Base-by-base conservation (phyloP, 1,140 invertebrate species). In the Cydia pomonella region DNA sequence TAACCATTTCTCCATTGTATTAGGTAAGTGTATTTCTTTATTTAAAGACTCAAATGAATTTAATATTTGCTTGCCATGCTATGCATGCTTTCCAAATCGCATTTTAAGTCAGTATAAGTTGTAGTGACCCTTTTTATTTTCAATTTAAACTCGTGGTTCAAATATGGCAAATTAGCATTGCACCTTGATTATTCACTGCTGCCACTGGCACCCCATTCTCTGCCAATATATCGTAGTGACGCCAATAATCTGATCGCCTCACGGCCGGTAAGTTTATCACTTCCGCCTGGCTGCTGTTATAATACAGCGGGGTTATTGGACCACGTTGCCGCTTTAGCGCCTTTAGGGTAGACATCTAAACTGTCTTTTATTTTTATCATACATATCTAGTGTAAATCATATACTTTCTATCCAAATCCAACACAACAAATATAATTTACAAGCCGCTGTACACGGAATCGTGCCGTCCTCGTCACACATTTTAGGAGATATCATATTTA, bases 181-280 rank as follows among this genome's bases (percentile, higher is more conserved):
- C 25, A 13, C 18, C 64, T 72, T 23, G 77, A 82, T 83, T 77
- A 82, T 80, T 76, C 83, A 50, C 75, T 69, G 75, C 64, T 83
- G 85, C 80, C 82, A 82, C 74, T 81, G 80, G 76, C 77, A 66
- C 44, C 69, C 79, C 75, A 84, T 85, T 85, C 79, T 78, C 66
- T 81, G 81, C 82, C 82, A 85, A 81, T 87, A 85, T 73, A 74
- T 77, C 9, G 78, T 77, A 78, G 80, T 81, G 82, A 88, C 87
- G 84, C 77, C 76, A 84, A 77, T 84, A 85, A 89, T 88, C 86
- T 88, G 86, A 88, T 89, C 82, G 82, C 81, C 86, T 88, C 80
- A 82, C 84, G 80, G 80, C 78, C 77, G 82, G 79, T 79, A 79
- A 79, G 74, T 79, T 83, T 84, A 84, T 83, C 80, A 80, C 80